Evolutionary conservation across 2,797 vertebrate genomes (phyloP).

Genomic region (Lerista edwardsae): DNA sequence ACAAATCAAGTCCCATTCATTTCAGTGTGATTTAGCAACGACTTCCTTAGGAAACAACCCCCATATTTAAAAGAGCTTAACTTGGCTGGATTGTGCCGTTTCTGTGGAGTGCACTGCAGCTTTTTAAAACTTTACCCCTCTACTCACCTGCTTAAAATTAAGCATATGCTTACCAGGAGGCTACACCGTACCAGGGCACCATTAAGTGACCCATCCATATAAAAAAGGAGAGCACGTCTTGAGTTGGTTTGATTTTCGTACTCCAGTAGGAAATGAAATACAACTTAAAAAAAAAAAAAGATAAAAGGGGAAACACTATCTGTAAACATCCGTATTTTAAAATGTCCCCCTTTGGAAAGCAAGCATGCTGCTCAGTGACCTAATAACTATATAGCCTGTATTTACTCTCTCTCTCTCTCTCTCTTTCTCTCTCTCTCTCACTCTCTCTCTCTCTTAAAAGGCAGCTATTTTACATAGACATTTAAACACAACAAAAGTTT

Average conservation of each 20-base stretch:
- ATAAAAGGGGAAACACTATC: conserved; percentile 67
- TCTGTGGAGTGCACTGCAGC: neutral
- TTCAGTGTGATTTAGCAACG: too few relatives aligned
- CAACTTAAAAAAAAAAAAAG: conserved; percentile 60
- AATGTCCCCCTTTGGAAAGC: conserved; percentile 82
- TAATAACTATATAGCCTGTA: conserved; percentile 74
- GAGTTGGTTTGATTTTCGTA: conserved; percentile 64
- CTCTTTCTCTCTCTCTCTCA: neutral
- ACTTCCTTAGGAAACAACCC: neutral
- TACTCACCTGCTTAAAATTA: neutral
- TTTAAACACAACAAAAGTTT: conserved; percentile 80
- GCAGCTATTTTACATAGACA: conserved; percentile 83
- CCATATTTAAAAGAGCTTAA: neutral
- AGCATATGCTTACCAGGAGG: neutral
- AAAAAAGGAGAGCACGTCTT: conserved; percentile 40
- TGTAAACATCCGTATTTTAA: conserved; percentile 76
- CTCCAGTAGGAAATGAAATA: conserved; percentile 69
- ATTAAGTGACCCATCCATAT: conserved; percentile 48
- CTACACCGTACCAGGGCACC: conserved; percentile 53
- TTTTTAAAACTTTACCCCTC: neutral
- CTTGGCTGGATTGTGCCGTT: neutral
- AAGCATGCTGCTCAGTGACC: conserved; percentile 82
- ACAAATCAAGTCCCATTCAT: too few relatives aligned
- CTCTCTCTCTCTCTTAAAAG: conserved; percentile 69
- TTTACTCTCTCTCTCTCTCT: conserved; percentile 34